phyloP scores from a whole-genome alignment of 2,888 invertebrate species.

The Macropis europaea region DNA sequence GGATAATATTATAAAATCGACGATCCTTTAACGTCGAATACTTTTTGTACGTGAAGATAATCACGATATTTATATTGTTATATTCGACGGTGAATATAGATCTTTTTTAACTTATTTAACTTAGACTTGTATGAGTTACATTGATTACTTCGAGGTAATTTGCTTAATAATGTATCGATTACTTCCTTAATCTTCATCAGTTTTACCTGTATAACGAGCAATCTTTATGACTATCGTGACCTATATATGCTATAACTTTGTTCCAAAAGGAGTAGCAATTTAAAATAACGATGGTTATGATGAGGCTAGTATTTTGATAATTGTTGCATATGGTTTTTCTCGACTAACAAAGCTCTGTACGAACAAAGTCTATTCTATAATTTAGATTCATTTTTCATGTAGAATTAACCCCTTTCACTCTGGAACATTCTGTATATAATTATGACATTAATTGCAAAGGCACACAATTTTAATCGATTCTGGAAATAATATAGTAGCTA shows the following conservation, averaged over 20 bases:
- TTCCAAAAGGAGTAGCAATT: background rate
- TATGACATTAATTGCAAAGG: background rate
- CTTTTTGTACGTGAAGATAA: background rate
- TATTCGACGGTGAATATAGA: background rate
- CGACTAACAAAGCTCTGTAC: too few species aligned
- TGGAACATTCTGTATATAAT: too few species aligned
- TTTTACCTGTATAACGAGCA: background rate
- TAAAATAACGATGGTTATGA: background rate
- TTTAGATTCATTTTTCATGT: too few species aligned
- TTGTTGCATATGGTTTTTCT: too few species aligned
- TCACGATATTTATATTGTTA: background rate
- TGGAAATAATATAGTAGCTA: too few species aligned
- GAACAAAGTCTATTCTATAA: too few species aligned
- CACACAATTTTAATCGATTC: background rate
- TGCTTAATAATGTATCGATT: slow-evolving; percentile 43
- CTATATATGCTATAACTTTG: background rate
- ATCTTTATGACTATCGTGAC: background rate
- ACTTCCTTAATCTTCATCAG: background rate
- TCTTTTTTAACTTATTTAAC: slow-evolving; percentile 8
- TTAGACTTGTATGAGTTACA: background rate
- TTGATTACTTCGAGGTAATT: slow-evolving; percentile 23
- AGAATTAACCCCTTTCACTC: too few species aligned
- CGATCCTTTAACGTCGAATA: background rate
- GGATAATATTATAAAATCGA: too few species aligned
- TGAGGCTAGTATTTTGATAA: too few species aligned